Evolutionary conservation across 2,797 vertebrate species (phyloP).

Genomic region (Bradypodion pumilum): DNA sequence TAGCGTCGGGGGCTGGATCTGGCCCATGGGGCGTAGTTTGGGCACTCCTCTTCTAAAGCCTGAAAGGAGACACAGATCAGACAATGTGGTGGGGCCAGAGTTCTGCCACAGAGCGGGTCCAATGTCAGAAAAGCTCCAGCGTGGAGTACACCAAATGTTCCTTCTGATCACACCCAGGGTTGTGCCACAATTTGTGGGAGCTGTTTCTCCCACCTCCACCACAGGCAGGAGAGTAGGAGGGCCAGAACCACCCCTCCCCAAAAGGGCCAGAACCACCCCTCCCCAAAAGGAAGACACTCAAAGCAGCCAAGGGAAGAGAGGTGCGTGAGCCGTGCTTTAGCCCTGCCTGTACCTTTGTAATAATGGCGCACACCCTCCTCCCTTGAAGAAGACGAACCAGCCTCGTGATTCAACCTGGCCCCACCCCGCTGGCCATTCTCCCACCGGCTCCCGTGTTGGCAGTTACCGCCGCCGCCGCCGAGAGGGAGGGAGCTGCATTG

Average conservation of each 20-base stretch:
- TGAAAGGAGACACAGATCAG: no score
- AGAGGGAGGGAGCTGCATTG: constrained; percentile 44
- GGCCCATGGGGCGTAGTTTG: no score
- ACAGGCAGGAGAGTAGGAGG: constrained; percentile 9
- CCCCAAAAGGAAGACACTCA: background rate
- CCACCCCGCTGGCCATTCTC: constrained; percentile 60
- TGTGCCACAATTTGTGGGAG: background rate
- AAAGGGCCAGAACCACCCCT: background rate
- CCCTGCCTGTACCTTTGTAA: background rate
- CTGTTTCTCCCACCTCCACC: constrained; percentile 55
- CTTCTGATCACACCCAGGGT: background rate
- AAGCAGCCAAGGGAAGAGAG: background rate
- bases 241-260: background rate
- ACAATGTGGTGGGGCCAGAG: no score
- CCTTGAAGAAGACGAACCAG: constrained; percentile 38
- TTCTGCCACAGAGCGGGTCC: background rate
- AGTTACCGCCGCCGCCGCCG: constrained; percentile 42
- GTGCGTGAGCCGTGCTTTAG: constrained; percentile 20
- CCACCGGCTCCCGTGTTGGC: constrained; percentile 59
- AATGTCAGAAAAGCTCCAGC: background rate
- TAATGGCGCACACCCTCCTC: constrained; percentile 18
- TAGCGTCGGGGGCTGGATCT: no score
- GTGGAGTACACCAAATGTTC: rapidly evolving
- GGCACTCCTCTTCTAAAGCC: no score
- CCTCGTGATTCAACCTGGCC: constrained; percentile 43